Conservation (phyloP, 2,797 vertebrate species). For the Pseudochromis fuscus region DNA sequence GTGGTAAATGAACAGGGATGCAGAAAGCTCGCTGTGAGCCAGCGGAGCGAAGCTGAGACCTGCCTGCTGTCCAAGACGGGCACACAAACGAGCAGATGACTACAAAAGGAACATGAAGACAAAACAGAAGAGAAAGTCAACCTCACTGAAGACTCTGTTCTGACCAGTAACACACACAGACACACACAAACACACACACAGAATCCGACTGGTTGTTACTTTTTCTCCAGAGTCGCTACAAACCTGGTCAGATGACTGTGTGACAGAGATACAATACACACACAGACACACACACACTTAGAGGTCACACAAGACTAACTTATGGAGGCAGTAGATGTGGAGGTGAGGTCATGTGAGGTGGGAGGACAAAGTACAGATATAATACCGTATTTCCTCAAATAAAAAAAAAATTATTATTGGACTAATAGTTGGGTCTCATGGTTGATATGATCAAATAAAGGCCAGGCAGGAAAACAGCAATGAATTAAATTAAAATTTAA, state of each 20-base stretch:
- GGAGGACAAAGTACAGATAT: not conserved
- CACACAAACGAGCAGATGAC: constrained; percentile 79
- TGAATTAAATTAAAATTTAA: too few relatives aligned
- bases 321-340: constrained; percentile 10
- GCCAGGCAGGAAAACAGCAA: not conserved
- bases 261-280: too few relatives aligned
- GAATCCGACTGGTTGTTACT: too few relatives aligned
- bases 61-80: constrained; percentile 83
- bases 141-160: constrained; percentile 40
- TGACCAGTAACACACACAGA: constrained; percentile 33
- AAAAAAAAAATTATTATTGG: too few relatives aligned
- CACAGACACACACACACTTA: too few relatives aligned
- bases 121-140: constrained; percentile 75
- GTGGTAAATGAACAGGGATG: constrained; percentile 21
- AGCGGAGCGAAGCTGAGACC: constrained; percentile 67
- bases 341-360: not conserved
- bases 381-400: too few relatives aligned
- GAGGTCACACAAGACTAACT: constrained; percentile 19
- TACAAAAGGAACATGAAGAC: constrained; percentile 70
- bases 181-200: too few relatives aligned
- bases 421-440: too few relatives aligned
- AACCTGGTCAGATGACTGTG: too few relatives aligned
- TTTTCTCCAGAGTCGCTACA: too few relatives aligned
- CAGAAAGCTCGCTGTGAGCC: constrained; percentile 57
- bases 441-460: too few relatives aligned